These are phyloP conservation scores for Orthosia incerta DNA, from an alignment of 2,888 invertebrate species.

Conservation along the genomic window DNA sequence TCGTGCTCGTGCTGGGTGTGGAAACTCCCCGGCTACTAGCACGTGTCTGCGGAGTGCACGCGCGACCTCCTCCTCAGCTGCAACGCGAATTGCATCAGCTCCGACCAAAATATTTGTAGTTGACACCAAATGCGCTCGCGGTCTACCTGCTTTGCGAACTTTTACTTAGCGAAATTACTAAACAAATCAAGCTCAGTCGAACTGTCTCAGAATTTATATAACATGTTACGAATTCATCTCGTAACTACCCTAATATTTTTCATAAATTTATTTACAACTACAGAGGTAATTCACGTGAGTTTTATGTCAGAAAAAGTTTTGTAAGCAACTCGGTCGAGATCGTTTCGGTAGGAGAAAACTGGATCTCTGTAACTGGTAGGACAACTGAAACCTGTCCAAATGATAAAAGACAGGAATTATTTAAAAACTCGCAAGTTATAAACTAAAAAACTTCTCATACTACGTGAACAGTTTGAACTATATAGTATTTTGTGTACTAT, in stretches of 20 bases:
- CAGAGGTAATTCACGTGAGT: background rate
- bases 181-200: constrained; percentile 54
- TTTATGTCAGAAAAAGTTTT: constrained; percentile 29
- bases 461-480: background rate
- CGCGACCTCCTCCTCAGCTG: constrained; percentile 70
- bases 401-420: constrained; percentile 7
- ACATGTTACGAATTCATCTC: constrained; percentile 23
- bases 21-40: constrained; percentile 77
- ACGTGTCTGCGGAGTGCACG: constrained; percentile 76
- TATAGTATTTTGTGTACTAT: background rate
- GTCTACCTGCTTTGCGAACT: constrained; percentile 76
- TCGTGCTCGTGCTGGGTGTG: constrained; percentile 70
- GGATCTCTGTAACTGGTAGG: constrained; percentile 42
- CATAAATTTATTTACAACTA: background rate
- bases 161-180: constrained; percentile 66
- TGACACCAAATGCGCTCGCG: constrained; percentile 70
- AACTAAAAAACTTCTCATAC: background rate
- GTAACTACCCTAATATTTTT: background rate
- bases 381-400: constrained; percentile 36
- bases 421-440: background rate
- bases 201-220: constrained; percentile 37
- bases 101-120: constrained; percentile 69
- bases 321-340: constrained; percentile 5
- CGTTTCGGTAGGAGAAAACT: constrained; percentile 43
- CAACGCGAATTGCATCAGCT: constrained; percentile 81